Conservation (phyloP, 2,797 vertebrate genomes). For the Carcharodon carcharias region DNA sequence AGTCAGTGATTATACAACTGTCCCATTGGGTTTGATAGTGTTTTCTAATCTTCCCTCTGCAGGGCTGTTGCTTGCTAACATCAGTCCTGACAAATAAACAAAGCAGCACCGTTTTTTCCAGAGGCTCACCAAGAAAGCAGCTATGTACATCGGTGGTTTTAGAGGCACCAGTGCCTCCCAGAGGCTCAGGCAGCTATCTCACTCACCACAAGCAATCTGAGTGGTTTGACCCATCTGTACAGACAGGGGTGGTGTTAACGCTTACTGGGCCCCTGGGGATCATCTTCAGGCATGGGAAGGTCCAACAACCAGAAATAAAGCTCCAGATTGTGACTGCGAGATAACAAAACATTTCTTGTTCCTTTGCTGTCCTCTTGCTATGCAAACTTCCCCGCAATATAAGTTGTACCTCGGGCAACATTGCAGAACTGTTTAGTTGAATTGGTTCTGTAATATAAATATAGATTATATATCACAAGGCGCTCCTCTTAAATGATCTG, state of each 20-base stretch:
- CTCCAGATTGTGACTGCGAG: not conserved
- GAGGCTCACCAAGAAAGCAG: not conserved
- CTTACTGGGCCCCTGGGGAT: not conserved
- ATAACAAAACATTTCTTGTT: not conserved
- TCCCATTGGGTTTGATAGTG: not conserved
- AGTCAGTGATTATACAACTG: not conserved
- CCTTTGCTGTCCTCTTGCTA: not conserved
- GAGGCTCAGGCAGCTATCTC: not conserved
- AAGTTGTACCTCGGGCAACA: not conserved
- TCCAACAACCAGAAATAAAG: not conserved
- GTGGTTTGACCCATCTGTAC: not conserved
- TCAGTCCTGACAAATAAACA: not conserved
- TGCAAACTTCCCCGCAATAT: not conserved
- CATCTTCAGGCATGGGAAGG: not conserved
- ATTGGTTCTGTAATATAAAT: slow-evolving; percentile 8
- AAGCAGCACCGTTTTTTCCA: not conserved
- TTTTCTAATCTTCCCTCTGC: not conserved
- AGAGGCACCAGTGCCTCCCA: not conserved
- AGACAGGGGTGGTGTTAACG: not conserved
- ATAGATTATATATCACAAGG: slow-evolving; percentile 17
- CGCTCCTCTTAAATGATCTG: slow-evolving; percentile 19
- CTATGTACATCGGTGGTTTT: not conserved
- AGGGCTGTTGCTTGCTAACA: not conserved
- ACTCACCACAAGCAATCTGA: not conserved
- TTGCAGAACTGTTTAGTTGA: not conserved